Base-by-base conservation (phyloP, 1,140 invertebrate species). In the Neodiprion virginianus region DNA sequence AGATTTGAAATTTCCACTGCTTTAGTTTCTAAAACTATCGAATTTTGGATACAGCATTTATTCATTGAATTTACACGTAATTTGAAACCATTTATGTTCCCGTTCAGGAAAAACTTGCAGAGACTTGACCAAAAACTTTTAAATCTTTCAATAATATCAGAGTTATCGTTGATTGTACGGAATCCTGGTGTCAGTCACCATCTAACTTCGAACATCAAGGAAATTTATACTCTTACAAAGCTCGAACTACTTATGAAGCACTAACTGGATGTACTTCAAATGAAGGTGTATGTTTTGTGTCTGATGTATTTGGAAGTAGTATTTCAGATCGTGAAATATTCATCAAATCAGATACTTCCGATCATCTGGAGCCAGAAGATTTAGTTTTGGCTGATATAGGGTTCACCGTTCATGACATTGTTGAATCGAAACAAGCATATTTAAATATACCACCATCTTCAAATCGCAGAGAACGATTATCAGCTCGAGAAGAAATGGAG, bases 251-350 rank as follows among this genome's bases (percentile, higher is more conserved):
- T 21, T 21, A 21, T 69, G 76, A 77, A 76, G 76, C 74, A 48
- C 53, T 77, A 73, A 75, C 79, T 67, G 74, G 76, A 12, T 79
- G 75, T 74, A 76, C 74, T 61, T 73, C 77, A 40, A 76, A 79
- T 79, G 17, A 21, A 21, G 17, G 17, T 21, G 17, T 21, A 21
- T 21, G 17, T 21, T 21, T 0, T 21, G 17, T 21, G 17, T 21
- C 75, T 10, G 72, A 80, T 70, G 75, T 70, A 61, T 80, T 49
- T 65, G 77, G 77, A 48, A 75, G 74, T 61, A 21, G 17, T 21
- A 21, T 21, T 21, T 21, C 17, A 21, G 17, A 21, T 21, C 17
- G 17, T 21, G 17, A 21, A 21, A 21, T 21, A 21, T 21, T 21
- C 17, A 21, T 21, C 17, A 21, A 21, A 21, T 21, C 75, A 71